A percentile compares a stretch with the other conserved stretches of the same genome.
Conservation (phyloP, 2,888 invertebrate species). For the Argyresthia goedartella region DNA sequence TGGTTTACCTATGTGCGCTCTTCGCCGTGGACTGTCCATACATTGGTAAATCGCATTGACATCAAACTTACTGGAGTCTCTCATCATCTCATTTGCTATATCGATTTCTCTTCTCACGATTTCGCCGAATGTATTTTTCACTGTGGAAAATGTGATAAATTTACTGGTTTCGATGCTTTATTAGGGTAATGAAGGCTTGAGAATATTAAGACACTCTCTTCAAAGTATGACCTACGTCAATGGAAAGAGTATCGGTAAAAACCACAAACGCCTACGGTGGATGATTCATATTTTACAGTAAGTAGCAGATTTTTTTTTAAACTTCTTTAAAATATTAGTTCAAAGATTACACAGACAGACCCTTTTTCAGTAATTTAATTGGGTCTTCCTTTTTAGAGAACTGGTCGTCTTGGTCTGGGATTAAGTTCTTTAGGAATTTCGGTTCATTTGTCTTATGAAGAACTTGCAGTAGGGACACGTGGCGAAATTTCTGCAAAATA, state of each 20-base stretch:
- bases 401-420: constrained; percentile 14
- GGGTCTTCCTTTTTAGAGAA: constrained; percentile 36
- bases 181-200: background rate
- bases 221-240: too few species aligned
- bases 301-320: background rate
- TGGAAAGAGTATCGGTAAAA: too few species aligned
- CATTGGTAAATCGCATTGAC: constrained; percentile 35
- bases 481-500: constrained; percentile 38
- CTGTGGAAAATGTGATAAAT: constrained; percentile 23
- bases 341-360: too few species aligned
- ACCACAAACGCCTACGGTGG: too few species aligned
- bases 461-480: constrained; percentile 53
- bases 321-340: too few species aligned
- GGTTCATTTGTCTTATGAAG: constrained; percentile 51
- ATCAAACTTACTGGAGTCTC: constrained; percentile 20
- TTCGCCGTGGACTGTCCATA: background rate
- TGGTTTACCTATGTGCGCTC: background rate
- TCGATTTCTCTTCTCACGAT: constrained; percentile 44
- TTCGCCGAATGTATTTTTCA: constrained; percentile 43
- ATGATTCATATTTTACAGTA: background rate
- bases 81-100: constrained; percentile 25
- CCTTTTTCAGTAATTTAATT: constrained; percentile 40
- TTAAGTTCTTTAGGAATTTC: background rate
- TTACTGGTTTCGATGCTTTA: too few species aligned
- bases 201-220: too few species aligned